Evolutionary conservation across 2,113 vertebrate species (phyloP), one percentile per base, ranked within the genome.

Genomic region (Ceyx cyanopectus): DNA sequence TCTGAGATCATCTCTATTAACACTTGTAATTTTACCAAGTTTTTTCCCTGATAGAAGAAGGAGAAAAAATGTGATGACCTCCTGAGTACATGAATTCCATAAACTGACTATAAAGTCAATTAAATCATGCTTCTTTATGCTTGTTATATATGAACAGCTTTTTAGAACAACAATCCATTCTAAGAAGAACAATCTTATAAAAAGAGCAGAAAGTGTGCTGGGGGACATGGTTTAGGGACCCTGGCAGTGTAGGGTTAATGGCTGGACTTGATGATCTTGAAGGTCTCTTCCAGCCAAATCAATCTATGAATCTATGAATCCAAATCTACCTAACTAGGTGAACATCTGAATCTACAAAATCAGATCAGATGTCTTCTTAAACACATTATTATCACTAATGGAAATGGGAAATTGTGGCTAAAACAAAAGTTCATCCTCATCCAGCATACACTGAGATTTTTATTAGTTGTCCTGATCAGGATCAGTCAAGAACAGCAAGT

Each of bases 401-500:
- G 63, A 76, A 79, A 65, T 51, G 24, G 51, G 18, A 80, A 80
- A 62, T 73, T 72, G 37, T 73, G 54, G 50, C 51, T 87, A 79
- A 76, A 70, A 76, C 58, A 87, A 81, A 92, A 92, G 41, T 30
- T 26, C 24, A 81, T 27, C 60, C 32, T 89, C 56, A 56, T 95
- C 43, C 60, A 90, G 43, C 81, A 77, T 29, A 70, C 51, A 57
- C 58, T 61, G 66, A 58, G 70, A 41, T 76, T 82, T 94, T 89
- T 79, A 58, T 92, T 66, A 58, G 17, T 62, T 92, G 67, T 76
- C 46, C 81, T 70, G 79, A 58, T 79, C 63, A 11, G 29, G 58
- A 85, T 85, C 50, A 89, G 87, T 89, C 78, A 72, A 62, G 85
- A 92, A 89, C 41, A 67, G 46, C 37, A 58, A 77, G 85, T 43